A percentile compares a stretch with the other conserved stretches of the same genome.
Conservation (phyloP, 2,797 vertebrate genomes). For the Cryptoblepharus egeriae region DNA sequence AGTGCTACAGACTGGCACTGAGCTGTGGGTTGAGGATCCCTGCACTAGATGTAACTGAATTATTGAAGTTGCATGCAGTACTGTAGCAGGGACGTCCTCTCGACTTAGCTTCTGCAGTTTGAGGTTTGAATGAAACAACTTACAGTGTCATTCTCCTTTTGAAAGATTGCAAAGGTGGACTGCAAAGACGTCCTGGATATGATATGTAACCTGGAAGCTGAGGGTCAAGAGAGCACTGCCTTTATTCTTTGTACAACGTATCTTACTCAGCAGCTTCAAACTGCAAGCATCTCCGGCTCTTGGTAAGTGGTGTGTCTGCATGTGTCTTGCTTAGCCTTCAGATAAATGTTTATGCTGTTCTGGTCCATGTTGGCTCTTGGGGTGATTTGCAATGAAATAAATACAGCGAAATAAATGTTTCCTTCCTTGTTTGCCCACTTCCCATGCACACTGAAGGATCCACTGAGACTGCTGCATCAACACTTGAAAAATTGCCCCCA, state of each 20-base stretch:
- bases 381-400: background rate
- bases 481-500: no score
- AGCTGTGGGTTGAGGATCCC: no score
- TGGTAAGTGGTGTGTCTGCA: conserved; percentile 83
- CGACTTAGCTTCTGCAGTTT: background rate
- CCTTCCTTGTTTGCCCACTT: no score
- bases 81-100: background rate
- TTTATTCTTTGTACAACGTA: conserved; percentile 98
- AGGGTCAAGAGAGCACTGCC: conserved; percentile 94
- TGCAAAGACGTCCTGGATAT: conserved; percentile 96
- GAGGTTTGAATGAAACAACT: background rate
- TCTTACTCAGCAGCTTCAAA: conserved; percentile 96
- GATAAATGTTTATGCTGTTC: background rate
- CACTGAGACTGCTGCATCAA: no score
- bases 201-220: conserved; percentile 94
- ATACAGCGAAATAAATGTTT: no score
- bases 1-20: no score
- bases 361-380: background rate
- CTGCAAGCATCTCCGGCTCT: conserved; percentile 91
- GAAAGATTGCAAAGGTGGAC: conserved; percentile 93
- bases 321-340: background rate
- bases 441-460: no score
- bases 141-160: background rate
- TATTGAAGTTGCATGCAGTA: background rate
- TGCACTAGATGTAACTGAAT: background rate